These are phyloP conservation scores for Pectinophora gossypiella DNA, from an alignment of 1,140 invertebrate species.

Conservation along the genomic window DNA sequence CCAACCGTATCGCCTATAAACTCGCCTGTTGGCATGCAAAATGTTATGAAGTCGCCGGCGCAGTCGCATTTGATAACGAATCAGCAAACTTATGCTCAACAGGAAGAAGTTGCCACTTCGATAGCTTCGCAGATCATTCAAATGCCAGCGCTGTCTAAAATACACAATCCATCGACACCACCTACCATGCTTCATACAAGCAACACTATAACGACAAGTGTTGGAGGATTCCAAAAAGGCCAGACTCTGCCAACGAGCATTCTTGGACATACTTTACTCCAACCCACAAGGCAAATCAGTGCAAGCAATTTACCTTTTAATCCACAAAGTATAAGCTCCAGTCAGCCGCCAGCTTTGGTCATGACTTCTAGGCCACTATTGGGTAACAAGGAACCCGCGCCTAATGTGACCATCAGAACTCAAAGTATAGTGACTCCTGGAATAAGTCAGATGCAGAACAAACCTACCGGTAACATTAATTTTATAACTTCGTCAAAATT, in stretches of 20 bases:
- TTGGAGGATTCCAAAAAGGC: conserved; percentile 49
- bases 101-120: conserved; percentile 43
- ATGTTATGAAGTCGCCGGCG: conserved; percentile 60
- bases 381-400: conserved; percentile 55
- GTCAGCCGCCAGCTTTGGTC: conserved; percentile 71
- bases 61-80: conserved; percentile 50
- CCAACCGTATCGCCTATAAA: conserved; percentile 61
- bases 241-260: conserved; percentile 65
- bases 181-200: conserved; percentile 51
- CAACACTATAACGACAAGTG: conserved; percentile 61
- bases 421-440: conserved; percentile 53
- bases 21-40: conserved; percentile 52
- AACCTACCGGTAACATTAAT: conserved; percentile 47
- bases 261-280: conserved; percentile 65
- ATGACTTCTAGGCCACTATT: conserved; percentile 68
- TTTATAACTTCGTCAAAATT: conserved; percentile 70
- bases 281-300: conserved; percentile 60
- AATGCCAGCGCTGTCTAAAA: conserved; percentile 73
- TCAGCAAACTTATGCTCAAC: conserved; percentile 33
- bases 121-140: conserved; percentile 65
- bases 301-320: conserved; percentile 66
- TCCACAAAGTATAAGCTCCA: conserved; percentile 68
- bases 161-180: conserved; percentile 48
- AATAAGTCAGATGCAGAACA: conserved; percentile 51
- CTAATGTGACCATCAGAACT: conserved; percentile 64